These are phyloP conservation scores for Tricholaema leucomelas DNA, from an alignment of 2,113 vertebrate genomes.

Conservation along the genomic window DNA sequence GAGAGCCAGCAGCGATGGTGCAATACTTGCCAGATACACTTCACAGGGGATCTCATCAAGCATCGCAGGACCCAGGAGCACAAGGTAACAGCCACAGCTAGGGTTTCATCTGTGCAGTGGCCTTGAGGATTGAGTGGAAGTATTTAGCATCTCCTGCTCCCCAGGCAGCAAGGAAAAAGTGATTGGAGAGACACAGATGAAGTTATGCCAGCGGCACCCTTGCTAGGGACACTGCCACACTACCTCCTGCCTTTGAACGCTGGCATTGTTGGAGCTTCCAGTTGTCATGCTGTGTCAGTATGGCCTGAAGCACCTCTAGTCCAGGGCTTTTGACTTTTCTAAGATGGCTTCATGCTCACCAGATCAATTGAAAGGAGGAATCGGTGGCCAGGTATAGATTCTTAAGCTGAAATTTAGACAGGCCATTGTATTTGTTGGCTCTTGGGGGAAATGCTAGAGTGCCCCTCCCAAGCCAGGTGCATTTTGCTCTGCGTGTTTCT, in stretches of 20 bases:
- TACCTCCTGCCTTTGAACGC: neutral
- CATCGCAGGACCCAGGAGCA: conserved; percentile 89
- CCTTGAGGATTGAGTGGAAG: neutral
- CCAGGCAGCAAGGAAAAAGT: neutral
- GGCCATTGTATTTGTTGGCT: neutral
- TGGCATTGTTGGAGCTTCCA: neutral
- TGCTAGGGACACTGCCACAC: neutral
- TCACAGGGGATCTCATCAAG: conserved; percentile 86
- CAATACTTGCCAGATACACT: conserved; percentile 88
- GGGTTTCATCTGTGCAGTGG: neutral
- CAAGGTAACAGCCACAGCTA: conserved; percentile 79
- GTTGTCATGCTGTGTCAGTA: neutral
- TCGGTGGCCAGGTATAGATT: neutral
- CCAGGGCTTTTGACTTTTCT: neutral
- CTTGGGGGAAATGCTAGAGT: neutral
- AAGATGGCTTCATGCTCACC: neutral
- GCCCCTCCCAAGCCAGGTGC: neutral
- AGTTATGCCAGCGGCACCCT: neutral
- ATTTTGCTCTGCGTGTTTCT: neutral
- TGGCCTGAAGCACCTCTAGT: neutral
- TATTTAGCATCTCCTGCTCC: neutral
- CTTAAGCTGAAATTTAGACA: neutral
- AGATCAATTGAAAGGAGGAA: neutral
- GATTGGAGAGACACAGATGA: neutral
- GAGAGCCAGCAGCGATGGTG: conserved; percentile 87